These are phyloP conservation scores for Bradypodion ventrale DNA, from an alignment of 2,797 vertebrate genomes.

Conservation along the genomic window DNA sequence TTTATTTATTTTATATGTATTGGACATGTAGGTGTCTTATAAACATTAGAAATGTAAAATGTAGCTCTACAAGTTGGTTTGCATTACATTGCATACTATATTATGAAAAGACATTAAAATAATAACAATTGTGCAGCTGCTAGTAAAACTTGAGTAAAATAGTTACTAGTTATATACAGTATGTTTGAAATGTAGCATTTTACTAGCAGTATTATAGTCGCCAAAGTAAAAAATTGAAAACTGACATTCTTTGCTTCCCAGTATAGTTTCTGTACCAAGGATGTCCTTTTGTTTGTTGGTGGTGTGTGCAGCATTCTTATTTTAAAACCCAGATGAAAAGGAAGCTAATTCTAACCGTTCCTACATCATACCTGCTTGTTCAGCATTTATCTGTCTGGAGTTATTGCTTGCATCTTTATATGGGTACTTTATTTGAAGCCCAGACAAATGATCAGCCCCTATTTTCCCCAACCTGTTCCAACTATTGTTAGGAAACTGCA, in stretches of 20 bases:
- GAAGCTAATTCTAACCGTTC: background rate
- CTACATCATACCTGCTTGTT: background rate
- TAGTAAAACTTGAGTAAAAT: constrained; percentile 3
- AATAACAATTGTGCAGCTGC: constrained; percentile 10
- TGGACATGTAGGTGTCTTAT: constrained; percentile 1
- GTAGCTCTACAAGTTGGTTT: constrained; percentile 13
- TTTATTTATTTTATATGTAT: background rate
- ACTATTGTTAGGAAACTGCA: background rate
- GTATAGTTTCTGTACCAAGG: background rate
- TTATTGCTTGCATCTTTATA: background rate
- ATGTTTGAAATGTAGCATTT: constrained; percentile 16
- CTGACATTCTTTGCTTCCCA: background rate
- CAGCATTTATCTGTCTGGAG: background rate
- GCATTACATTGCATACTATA: background rate
- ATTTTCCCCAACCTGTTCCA: background rate
- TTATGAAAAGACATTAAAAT: constrained; percentile 10
- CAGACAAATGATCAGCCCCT: background rate
- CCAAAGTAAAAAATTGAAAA: constrained; percentile 4
- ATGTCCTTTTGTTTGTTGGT: background rate
- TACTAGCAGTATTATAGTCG: background rate
- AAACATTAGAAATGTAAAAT: constrained; percentile 12
- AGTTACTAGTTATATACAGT: constrained; percentile 10
- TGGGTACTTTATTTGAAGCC: background rate
- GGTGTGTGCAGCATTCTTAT: background rate
- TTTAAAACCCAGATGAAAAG: background rate